Base-by-base conservation (phyloP, 2,888 invertebrate genomes). In the Seladonia tumulorum region DNA sequence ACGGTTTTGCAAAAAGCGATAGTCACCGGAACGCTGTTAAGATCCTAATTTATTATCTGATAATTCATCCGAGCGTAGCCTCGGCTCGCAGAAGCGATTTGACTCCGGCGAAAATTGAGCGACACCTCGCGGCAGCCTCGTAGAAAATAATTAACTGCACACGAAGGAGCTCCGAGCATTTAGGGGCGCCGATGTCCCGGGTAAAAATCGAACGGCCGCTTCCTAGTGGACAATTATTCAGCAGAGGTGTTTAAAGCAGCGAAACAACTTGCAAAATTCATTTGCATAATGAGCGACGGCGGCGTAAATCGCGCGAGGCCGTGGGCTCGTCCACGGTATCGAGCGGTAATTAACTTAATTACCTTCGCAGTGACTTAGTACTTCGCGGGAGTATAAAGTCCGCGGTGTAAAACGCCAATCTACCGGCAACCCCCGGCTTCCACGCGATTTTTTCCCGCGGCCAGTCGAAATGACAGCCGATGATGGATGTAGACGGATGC, bases 291-390 rank as follows among this genome's bases (percentile, higher is more conserved):
- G 77, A 35, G 78, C 66, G 68, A 71, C 68, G 75, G 70, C 57
- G 79, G 74, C 79, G 75, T 83, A 88, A 83, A 84, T 82, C 71
- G 83, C n/a, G 57, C 79, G 71, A 57, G 57, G 77, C 77, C 75
- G 60, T 73, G 70, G 70, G 76, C 82, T 76, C 83, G 80, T 82
- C 25, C 70, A 83, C 72, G 72, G 80, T 89, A 91, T 91, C 81
- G 85, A 89, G 82, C 76, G 76, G 88, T 91, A 91, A 91, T 91
- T 91, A 91, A 91, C 87, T 89, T 91, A 91, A 91, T 91, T 90
- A 85, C 87, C 83, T 84, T 72, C 72, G 71, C 71, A 76, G 87
- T 86, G 86, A 89, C 90, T 90, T 88, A 83, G 85, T 79, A 39
- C 77, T 79, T 82, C 79, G 80, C 80, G 47, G 70, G 80, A 42